phyloP scores from a whole-genome alignment of 1,140 invertebrate genomes.

The Sinonovacula constricta region DNA sequence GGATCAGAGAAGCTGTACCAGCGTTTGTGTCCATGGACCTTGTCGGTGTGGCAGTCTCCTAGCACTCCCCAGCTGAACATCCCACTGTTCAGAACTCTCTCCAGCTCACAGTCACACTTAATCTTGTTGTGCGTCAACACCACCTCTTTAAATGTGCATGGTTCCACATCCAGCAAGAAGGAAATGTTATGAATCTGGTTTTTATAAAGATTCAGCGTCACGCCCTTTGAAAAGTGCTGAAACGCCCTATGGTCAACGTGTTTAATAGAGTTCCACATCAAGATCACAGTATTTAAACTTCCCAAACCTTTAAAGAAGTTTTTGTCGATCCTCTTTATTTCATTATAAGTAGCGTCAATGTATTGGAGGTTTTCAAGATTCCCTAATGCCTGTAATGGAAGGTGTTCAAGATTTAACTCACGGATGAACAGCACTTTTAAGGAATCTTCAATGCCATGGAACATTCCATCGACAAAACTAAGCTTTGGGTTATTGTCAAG shows the following conservation, averaged over 20 bases:
- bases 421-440: constrained; percentile 38
- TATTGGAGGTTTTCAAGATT: constrained; percentile 23
- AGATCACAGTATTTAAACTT: constrained; percentile 5
- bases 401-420: constrained; percentile 13
- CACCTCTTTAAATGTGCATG: constrained; percentile 37
- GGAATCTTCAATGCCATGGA: constrained; percentile 44
- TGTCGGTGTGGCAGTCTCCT: constrained; percentile 37
- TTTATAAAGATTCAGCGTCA: constrained; percentile 24
- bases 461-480: constrained; percentile 33
- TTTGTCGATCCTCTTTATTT: constrained; percentile 37
- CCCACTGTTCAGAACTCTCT: constrained; percentile 47
- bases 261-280: constrained; percentile 45
- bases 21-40: background rate
- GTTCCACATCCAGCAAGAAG: constrained; percentile 33
- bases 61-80: constrained; percentile 8
- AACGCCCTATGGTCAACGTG: constrained; percentile 43
- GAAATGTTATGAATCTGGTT: constrained; percentile 32
- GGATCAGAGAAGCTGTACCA: constrained; percentile 26
- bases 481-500: constrained; percentile 36
- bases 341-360: constrained; percentile 39
- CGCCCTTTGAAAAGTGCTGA: constrained; percentile 30
- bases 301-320: constrained; percentile 38
- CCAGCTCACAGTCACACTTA: constrained; percentile 35
- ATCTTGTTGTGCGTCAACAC: constrained; percentile 39
- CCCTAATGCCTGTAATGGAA: constrained; percentile 28